Conservation (phyloP, 2,888 invertebrate species). For the Eulithis testata region DNA sequence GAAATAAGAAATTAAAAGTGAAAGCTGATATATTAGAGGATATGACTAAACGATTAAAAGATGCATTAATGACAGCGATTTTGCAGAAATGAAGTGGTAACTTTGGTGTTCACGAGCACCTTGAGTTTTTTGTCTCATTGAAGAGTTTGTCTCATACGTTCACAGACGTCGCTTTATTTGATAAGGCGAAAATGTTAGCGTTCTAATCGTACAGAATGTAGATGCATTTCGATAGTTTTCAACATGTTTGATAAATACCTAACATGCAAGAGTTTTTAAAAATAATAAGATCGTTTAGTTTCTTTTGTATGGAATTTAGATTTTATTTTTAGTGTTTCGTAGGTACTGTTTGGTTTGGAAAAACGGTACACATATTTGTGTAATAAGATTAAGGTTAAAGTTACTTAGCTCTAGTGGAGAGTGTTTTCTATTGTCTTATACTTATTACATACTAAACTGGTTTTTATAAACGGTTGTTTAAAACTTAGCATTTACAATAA, state of each 20-base stretch:
- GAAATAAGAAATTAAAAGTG: constrained; percentile 86
- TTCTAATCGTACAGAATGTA: constrained; percentile 24
- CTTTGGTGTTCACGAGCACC: constrained; percentile 44
- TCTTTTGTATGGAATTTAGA: neutral
- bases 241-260: constrained; percentile 9
- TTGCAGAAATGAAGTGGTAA: constrained; percentile 76
- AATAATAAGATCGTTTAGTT: neutral
- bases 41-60: constrained; percentile 87
- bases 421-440: neutral
- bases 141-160: constrained; percentile 44
- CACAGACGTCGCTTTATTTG: constrained; percentile 47
- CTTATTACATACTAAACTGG: neutral
- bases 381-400: neutral
- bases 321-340: neutral
- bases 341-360: neutral
- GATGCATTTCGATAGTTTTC: constrained; percentile 12
- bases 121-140: constrained; percentile 53
- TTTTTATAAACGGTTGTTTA: neutral
- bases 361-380: neutral
- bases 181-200: constrained; percentile 34
- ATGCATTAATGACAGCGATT: constrained; percentile 87
- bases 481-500: constrained; percentile 1
- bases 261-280: neutral
- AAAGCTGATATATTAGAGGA: constrained; percentile 88
- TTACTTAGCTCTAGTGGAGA: neutral